Evolutionary conservation across 2,113 vertebrate species (phyloP).

Genomic region (Cranoglanis bouderius): DNA sequence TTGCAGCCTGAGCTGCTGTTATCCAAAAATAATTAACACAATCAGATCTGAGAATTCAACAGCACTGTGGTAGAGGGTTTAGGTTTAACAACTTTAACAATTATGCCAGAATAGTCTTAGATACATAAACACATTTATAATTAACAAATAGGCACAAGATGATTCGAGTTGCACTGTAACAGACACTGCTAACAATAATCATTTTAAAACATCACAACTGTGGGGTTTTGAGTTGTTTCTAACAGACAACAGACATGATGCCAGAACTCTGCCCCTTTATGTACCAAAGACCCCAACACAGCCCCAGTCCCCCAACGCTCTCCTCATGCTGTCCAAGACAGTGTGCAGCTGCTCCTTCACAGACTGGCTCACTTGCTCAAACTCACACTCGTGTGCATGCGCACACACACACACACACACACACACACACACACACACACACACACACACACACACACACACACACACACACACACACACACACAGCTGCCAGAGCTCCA

Average conservation of each 20-base stretch:
- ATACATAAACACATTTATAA: not conserved
- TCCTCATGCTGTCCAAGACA: slow-evolving; percentile 57
- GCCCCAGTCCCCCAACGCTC: slow-evolving; percentile 41
- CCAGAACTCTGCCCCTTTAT: slow-evolving; percentile 62
- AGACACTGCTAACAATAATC: slow-evolving; percentile 60
- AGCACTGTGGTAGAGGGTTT: not conserved
- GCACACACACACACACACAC: slow-evolving; percentile 44
- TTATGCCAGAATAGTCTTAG: not conserved
- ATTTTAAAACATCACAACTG: slow-evolving; percentile 40
- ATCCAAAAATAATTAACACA: not conserved
- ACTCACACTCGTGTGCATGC: slow-evolving; percentile 38
- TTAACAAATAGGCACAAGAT: not conserved
- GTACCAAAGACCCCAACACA: slow-evolving; percentile 61
- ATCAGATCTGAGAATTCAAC: not conserved
- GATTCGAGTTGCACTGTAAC: slow-evolving; percentile 9
- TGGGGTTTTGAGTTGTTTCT: slow-evolving; percentile 55
- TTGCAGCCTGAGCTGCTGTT: not conserved
- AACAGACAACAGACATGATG: slow-evolving; percentile 62
- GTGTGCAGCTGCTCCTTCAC: slow-evolving; percentile 68
- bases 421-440: slow-evolving; percentile 57
- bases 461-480: slow-evolving; percentile 50
- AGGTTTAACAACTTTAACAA: not conserved
- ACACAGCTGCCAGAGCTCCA: slow-evolving; percentile 63
- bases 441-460: slow-evolving; percentile 55
- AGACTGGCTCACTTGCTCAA: slow-evolving; percentile 41